Evolutionary conservation across 2,888 invertebrate genomes (phyloP), one percentile per base, ranked within the genome.

Genomic region (Philereme transversata): DNA sequence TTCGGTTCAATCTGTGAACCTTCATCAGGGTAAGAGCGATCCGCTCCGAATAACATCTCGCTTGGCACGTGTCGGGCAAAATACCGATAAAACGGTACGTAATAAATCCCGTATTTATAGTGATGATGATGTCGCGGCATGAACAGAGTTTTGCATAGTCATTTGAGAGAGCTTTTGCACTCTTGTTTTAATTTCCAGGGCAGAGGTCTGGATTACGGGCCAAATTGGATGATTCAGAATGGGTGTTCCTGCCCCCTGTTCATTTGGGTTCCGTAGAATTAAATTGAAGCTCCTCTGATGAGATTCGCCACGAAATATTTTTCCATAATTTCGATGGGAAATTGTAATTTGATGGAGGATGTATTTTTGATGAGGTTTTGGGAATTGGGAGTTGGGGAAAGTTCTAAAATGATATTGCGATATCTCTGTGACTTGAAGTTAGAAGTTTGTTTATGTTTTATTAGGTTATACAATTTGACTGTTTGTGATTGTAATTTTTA

Each of bases 191-290:
- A 78, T 76, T 76, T 71, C 66, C 69, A 68, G 65, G 45, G 49
- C 51, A 65, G 51, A 73, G 70, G 77, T 76, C 70, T 45, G 77
- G 77, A 78, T 80, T 78, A 78, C 69, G 52, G 50, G 53, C 54
- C 67, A 74, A 78, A 80, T 79, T 79, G 78, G 76, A 76, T 73
- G 72, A 78, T 77, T 78, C 75, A 70, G 74, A 74, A 74, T 41
- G 63, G 33, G 56, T 73, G 62, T 69, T 71, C 70, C 58, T 62
- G 61, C 8, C 43, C 10, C 55, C 64, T 57, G 43, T 46, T 52
- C 9, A 48, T 59, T 63, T 22, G 57, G 55, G 62, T 54, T 57
- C 57, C 50, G 53, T 57, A 45, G 51, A 41, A 63, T 59, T 63
- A 57, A 63, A 53, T 59, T 46, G 51, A 63, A 59, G 59, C 63